phyloP scores from a whole-genome alignment of 2,888 invertebrate genomes.

The Blastobasis adustella region DNA sequence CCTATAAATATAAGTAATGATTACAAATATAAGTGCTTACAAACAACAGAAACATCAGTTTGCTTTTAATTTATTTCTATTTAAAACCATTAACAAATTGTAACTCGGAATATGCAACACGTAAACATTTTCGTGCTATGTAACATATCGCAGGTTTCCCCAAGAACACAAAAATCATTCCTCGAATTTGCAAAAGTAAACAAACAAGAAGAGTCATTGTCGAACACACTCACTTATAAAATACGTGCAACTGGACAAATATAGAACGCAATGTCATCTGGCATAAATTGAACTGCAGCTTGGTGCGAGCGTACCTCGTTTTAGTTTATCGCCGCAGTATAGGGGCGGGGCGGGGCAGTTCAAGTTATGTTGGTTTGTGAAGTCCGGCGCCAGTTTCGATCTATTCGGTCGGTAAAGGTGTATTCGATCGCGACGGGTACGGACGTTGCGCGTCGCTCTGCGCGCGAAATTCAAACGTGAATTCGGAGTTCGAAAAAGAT shows the following conservation, averaged over 20 bases:
- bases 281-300: not conserved
- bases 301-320: not conserved
- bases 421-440: slow-evolving; percentile 34
- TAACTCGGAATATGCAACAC: too few species aligned
- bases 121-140: too few species aligned
- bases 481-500: slow-evolving; percentile 18
- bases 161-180: not conserved
- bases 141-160: not conserved
- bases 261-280: slow-evolving; percentile 3
- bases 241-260: slow-evolving; percentile 5
- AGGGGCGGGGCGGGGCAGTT: slow-evolving; percentile 22
- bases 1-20: too few species aligned
- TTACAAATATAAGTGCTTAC: too few species aligned
- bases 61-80: too few species aligned
- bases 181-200: not conserved
- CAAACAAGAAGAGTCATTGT: not conserved
- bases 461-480: slow-evolving; percentile 16
- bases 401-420: slow-evolving; percentile 28
- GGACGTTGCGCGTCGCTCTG: slow-evolving; percentile 33
- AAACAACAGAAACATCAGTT: too few species aligned
- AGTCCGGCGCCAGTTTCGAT: slow-evolving; percentile 36
- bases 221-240: not conserved
- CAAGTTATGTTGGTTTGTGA: slow-evolving; percentile 22
- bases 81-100: too few species aligned
- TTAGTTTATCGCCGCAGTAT: not conserved